A percentile compares a stretch with the other conserved stretches of the same genome.
Conservation (phyloP, 1,140 invertebrate species). For the Lepidurus arcticus region DNA sequence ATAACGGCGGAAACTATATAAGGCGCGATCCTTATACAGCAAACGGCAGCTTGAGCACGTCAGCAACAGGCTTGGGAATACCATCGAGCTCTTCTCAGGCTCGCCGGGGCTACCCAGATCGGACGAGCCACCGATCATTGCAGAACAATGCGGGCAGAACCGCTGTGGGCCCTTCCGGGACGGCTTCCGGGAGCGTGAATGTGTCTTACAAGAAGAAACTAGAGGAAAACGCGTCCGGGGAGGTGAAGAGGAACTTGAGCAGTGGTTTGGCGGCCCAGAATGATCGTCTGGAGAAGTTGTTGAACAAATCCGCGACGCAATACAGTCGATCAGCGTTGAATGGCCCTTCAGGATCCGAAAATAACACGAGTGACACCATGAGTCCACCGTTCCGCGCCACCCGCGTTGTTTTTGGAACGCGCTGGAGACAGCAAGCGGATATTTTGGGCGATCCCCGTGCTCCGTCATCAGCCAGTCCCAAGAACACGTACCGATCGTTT, state of each 20-base stretch:
- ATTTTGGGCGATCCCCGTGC: constrained; percentile 1
- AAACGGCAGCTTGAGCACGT: background rate
- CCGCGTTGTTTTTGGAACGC: constrained; percentile 21
- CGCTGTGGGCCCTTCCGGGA: background rate
- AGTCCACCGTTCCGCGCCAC: constrained; percentile 9
- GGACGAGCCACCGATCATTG: background rate
- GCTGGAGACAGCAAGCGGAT: constrained; percentile 20
- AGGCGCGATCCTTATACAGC: constrained; percentile 17
- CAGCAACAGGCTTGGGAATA: constrained; percentile 3
- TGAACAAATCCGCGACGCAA: background rate
- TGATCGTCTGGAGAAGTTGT: constrained; percentile 14
- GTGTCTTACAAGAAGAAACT: background rate
- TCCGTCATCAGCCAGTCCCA: background rate
- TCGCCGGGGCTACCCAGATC: background rate
- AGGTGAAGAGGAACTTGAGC: background rate
- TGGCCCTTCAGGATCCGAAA: background rate
- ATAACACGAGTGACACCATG: background rate
- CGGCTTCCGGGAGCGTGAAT: background rate
- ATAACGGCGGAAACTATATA: constrained; percentile 1
- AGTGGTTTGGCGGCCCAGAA: constrained; percentile 2
- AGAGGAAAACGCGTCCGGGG: background rate
- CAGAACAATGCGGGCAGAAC: background rate
- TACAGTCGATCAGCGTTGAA: constrained; percentile 10
- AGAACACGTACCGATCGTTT: constrained; percentile 12
- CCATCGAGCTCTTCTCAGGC: background rate